A percentile compares a stretch with the other conserved stretches of the same genome.
phyloP scores from a whole-genome alignment of 2,797 vertebrate species.

The Anabacerthia variegaticeps region DNA sequence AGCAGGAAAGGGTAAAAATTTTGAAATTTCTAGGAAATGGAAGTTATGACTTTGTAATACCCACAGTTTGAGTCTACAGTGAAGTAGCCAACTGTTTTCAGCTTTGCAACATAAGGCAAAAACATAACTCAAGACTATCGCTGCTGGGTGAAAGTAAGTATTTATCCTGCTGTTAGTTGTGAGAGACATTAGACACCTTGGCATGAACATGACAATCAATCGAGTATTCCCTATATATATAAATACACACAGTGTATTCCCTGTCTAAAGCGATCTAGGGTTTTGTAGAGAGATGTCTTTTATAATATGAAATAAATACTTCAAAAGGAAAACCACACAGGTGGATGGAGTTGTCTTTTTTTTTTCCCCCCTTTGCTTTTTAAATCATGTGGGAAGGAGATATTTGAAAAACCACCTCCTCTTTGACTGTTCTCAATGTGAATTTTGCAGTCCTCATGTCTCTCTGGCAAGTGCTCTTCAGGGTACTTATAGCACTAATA shows the following conservation, averaged over 20 bases:
- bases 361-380: neutral
- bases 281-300: neutral
- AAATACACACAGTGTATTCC: neutral
- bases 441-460: neutral
- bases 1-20: neutral
- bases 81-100: neutral
- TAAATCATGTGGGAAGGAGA: neutral
- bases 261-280: neutral
- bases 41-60: neutral
- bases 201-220: neutral
- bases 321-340: neutral
- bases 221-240: neutral
- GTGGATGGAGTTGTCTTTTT: neutral
- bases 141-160: neutral
- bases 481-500: neutral
- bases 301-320: neutral
- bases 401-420: neutral
- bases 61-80: neutral
- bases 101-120: neutral
- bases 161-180: neutral
- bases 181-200: neutral
- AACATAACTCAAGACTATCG: neutral
- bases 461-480: neutral
- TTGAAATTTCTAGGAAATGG: neutral
- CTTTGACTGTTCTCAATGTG: neutral